phyloP scores from a whole-genome alignment of 2,888 invertebrate species.

The Electrophaes corylata region DNA sequence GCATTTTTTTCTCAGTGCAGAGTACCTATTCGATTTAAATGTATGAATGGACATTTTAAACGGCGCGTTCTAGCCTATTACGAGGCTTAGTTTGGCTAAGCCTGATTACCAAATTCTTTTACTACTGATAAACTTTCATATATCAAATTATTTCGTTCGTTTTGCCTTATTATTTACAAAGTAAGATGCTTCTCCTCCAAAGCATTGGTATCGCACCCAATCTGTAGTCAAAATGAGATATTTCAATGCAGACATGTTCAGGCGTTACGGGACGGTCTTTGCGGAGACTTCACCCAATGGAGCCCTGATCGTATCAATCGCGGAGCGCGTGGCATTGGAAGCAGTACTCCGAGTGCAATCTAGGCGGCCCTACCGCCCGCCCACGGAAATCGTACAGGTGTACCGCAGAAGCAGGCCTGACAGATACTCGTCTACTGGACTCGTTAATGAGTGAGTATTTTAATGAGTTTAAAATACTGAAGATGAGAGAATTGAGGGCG shows the following conservation, averaged over 20 bases:
- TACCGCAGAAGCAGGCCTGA: constrained; percentile 90
- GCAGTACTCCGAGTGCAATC: constrained; percentile 89
- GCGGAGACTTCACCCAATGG: constrained; percentile 91
- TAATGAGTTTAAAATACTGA: constrained; percentile 32
- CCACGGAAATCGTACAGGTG: constrained; percentile 91
- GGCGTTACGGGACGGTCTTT: constrained; percentile 89
- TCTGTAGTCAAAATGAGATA: constrained; percentile 64
- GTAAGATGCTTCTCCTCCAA: background rate
- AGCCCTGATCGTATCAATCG: constrained; percentile 89
- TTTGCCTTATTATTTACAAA: background rate
- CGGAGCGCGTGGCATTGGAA: constrained; percentile 89
- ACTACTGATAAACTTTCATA: too few relatives aligned
- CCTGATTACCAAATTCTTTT: too few relatives aligned
- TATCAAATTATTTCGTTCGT: background rate
- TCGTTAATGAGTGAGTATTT: constrained; percentile 91
- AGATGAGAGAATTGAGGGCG: constrained; percentile 6
- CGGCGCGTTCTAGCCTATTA: too few relatives aligned
- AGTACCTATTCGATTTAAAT: too few relatives aligned
- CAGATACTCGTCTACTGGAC: constrained; percentile 91
- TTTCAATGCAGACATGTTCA: constrained; percentile 87
- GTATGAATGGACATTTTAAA: too few relatives aligned
- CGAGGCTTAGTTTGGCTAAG: too few relatives aligned
- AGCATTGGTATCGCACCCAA: constrained; percentile 16
- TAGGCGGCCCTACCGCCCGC: constrained; percentile 91
- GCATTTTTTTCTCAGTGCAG: too few relatives aligned